Base-by-base conservation (phyloP, 2,797 vertebrate genomes). In the Taenioides sp. region DNA sequence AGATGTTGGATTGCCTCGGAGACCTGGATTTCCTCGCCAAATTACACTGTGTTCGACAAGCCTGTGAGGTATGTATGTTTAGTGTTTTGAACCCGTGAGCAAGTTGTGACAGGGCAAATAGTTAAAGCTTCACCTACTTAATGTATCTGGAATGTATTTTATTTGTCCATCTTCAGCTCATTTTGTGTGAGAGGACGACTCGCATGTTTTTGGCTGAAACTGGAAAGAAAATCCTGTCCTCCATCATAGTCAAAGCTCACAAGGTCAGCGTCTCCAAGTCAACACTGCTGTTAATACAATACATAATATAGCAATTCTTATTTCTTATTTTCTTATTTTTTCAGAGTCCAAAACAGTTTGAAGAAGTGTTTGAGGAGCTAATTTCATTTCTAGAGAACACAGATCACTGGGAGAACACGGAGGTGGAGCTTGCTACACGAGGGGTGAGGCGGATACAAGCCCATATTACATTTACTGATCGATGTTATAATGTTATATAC, bases 21-120 rank as follows among this genome's bases (percentile, higher is more conserved):
- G 97, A 99, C 89, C 89, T 93, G 0, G 98, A 99, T 73, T 99
- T 98, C 86, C 93, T 99, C 78, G 97, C 97, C 50, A 99, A 99
- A 86, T 90, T 99, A 73, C 96, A 99, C 58, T 99, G 98, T 74
- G 92, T 99, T 79, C 95, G 98, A 25, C 95, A 98, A 84, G 97
- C 96, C 5, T 97, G 96, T 86, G 96, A 98, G 97, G 98, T 99
- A 94, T 0, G 7, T 23, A 12, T 25, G 55, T 23, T 23, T 5
- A 23, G 9, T 55, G 20, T 55, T 12, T 43, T 43, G 40, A 43
- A 43, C 11, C 40, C 1, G 40, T 14, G 43, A 47, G 34, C 34
- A 37, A n/a, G 54, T 22, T 2, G 2, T 55, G 11, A 9, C 27
- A 5, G 55, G 10, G 54, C 11, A 23, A 9, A 54, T n/a, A 54